Percentiles rank a stretch among this genome's conserved stretches.
These are phyloP conservation scores for Phocoena phocoena DNA, from an alignment of 2,113 vertebrate genomes.

Conservation along the genomic window DNA sequence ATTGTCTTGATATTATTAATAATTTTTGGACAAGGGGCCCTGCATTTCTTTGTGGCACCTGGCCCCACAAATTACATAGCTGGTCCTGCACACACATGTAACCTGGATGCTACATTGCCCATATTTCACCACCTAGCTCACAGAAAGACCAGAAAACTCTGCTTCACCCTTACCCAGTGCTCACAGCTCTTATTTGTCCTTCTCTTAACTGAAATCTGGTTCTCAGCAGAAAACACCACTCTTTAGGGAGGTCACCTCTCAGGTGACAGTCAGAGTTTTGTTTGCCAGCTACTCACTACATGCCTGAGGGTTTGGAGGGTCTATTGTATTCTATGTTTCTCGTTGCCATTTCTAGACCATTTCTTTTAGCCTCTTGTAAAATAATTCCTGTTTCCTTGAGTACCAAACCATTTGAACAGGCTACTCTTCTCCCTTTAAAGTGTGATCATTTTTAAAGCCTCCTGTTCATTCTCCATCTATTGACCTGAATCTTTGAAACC, in stretches of 20 bases:
- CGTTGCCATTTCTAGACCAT: fast-evolving
- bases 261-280: fast-evolving
- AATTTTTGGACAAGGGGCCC: background rate
- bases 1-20: background rate
- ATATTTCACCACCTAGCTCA: background rate
- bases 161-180: background rate
- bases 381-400: background rate
- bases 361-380: background rate
- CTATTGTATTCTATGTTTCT: background rate
- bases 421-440: fast-evolving
- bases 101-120: background rate
- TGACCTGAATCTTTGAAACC: background rate
- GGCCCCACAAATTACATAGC: background rate
- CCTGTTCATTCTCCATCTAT: background rate
- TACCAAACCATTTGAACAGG: background rate
- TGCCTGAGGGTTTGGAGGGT: background rate
- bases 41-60: background rate
- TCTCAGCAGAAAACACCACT: background rate
- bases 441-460: background rate
- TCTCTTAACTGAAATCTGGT: background rate
- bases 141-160: background rate
- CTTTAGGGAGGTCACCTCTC: background rate
- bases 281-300: fast-evolving
- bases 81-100: background rate
- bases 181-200: background rate